Conservation (phyloP, 2,888 invertebrate species). For the Parelbella ahira region DNA sequence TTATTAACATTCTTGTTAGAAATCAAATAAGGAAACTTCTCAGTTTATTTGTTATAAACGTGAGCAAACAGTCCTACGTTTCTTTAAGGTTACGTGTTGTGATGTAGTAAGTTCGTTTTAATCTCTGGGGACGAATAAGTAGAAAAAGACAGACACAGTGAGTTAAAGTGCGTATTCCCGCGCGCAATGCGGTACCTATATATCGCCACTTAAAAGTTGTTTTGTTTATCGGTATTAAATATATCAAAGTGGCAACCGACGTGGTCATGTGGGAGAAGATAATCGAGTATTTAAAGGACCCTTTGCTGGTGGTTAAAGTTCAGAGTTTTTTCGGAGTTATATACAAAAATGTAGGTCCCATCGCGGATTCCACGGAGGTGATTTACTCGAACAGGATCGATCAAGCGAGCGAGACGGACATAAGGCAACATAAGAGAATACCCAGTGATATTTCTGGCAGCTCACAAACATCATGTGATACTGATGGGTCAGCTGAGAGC, state of each 20-base stretch:
- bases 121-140: too few species aligned
- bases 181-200: background rate
- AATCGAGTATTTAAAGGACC: slow-evolving; percentile 86
- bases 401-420: slow-evolving; percentile 45
- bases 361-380: slow-evolving; percentile 48
- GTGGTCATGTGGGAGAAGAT: slow-evolving; percentile 64
- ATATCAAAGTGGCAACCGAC: too few species aligned
- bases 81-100: too few species aligned
- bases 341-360: slow-evolving; percentile 55
- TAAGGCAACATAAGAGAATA: slow-evolving; percentile 58
- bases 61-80: too few species aligned
- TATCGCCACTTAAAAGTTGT: background rate
- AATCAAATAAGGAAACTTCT: too few species aligned
- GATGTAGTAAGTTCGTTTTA: too few species aligned
- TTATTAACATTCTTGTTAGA: too few species aligned
- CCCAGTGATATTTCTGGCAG: slow-evolving; percentile 65
- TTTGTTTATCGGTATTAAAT: background rate
- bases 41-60: too few species aligned
- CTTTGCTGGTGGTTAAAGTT: slow-evolving; percentile 87
- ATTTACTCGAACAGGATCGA: slow-evolving; percentile 51
- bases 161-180: too few species aligned
- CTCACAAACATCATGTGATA: slow-evolving; percentile 62
- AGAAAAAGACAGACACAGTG: too few species aligned
- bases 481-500: slow-evolving; percentile 59
- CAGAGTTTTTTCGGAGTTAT: slow-evolving; percentile 89